Conservation (phyloP, 2,113 vertebrate species). For the Sialia sialis region DNA sequence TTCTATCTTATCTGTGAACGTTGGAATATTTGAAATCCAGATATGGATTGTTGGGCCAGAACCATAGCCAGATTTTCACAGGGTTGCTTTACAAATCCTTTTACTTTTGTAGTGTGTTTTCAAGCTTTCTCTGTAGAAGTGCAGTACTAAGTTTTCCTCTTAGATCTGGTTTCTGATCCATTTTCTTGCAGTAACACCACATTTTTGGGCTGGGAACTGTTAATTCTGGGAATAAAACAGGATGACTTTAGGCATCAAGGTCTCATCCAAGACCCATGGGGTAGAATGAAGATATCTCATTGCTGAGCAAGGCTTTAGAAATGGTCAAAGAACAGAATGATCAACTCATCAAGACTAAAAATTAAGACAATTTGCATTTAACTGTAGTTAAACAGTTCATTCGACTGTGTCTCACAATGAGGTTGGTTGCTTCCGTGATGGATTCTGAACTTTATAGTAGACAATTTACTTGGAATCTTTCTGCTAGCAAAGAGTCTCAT, state of each 20-base stretch:
- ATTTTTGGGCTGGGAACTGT: neutral
- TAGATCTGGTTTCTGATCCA: neutral
- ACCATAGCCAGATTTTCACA: neutral
- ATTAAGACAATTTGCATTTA: neutral
- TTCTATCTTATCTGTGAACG: neutral
- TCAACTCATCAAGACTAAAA: neutral
- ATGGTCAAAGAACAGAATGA: neutral
- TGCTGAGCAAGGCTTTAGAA: neutral
- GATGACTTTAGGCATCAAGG: neutral
- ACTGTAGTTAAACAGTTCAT: neutral
- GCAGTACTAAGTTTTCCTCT: neutral
- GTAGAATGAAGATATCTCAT: neutral
- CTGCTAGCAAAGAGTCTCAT: neutral
- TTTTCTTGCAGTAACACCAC: neutral
- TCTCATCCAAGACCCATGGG: neutral
- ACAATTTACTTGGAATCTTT: neutral
- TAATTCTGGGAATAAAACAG: neutral
- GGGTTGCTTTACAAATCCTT: neutral
- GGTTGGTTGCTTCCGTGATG: neutral
- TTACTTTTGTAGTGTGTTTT: neutral
- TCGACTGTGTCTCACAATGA: neutral
- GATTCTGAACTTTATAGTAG: neutral
- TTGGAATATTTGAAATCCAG: neutral
- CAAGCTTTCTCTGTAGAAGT: neutral
- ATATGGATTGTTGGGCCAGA: neutral